phyloP scores from a whole-genome alignment of 2,888 invertebrate species.

The Callinectes sapidus region DNA sequence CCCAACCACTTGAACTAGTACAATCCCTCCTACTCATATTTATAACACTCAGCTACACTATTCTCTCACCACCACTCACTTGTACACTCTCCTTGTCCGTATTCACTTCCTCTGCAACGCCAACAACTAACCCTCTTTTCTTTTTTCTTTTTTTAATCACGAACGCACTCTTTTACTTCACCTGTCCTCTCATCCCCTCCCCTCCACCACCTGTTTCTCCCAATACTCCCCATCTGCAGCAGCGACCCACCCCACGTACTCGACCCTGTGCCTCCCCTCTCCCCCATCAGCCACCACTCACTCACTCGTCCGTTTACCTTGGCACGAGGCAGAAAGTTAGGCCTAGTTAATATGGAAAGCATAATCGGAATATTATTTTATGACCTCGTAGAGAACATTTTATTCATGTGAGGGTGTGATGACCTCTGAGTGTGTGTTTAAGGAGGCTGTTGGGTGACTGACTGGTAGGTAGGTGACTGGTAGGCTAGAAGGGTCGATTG shows the following conservation, averaged over 20 bases:
- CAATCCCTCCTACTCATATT: too few species aligned
- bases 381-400: not conserved
- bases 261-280: not conserved
- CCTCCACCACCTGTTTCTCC: not conserved
- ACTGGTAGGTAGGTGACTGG: not conserved
- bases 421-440: constrained; percentile 35
- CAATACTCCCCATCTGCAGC: not conserved
- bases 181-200: not conserved
- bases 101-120: not conserved
- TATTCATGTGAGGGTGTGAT: constrained; percentile 17
- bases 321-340: not conserved
- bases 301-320: not conserved
- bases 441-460: not conserved
- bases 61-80: not conserved
- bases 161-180: not conserved
- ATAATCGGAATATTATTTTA: not conserved
- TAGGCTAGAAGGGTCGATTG: not conserved
- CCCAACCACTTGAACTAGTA: too few species aligned
- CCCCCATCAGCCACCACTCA: not conserved
- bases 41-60: too few species aligned
- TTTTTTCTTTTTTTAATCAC: too few species aligned
- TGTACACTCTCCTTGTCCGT: not conserved
- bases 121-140: not conserved
- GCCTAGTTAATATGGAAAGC: not conserved
- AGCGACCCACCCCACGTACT: not conserved